Base-by-base conservation (phyloP, 2,113 vertebrate genomes). In the Ailuropoda melanoleuca region DNA sequence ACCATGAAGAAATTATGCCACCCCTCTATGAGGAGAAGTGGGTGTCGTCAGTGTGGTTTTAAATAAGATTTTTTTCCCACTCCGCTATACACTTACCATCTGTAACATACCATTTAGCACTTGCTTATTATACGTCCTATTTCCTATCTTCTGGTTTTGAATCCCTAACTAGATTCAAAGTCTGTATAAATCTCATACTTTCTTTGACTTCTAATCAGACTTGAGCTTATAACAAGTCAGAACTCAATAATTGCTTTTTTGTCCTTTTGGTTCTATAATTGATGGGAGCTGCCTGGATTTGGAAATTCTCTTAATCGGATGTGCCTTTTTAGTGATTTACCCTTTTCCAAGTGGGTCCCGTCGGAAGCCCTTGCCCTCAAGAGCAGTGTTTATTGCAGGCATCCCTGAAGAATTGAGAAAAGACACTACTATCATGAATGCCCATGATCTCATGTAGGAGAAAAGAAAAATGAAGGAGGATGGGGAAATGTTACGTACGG, bases 401-500 rank as follows among this genome's bases (percentile, higher is more conserved):
- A 34, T 94, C 84, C 93, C 90, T 29, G 55, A 72, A 95, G 95
- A 97, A 97, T 74, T 88, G 56, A 88, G 95, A 97, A 90, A 96
- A 98, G 97, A 94, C 94, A 80, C 39, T 5, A 39, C 94, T 55
- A 18, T 94, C 90, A 93, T 88, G 95, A 97, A 96, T 97, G 97
- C 84, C 95, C 92, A 96, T 98, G 98, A 72, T 81, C 94, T 97
- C 64, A 97, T 97, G 98, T 14, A 84, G 95, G 94, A 95, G 88
- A 77, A 97, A 96, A 90, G 75, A 62, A 93, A 48, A 90, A 82
- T 48, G 89, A 87, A 88, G 78, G 34, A 97, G 97, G 97, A 77
- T 0, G 64, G 97, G 96, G 50, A 31, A 43, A 93, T 91, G 83
- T 68, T 98, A 99, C 99, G 99, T 98, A 99, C 99, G 99, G 90